These are phyloP conservation scores for Octonoba sinensis DNA, from an alignment of 2,888 invertebrate genomes.

Conservation along the genomic window DNA sequence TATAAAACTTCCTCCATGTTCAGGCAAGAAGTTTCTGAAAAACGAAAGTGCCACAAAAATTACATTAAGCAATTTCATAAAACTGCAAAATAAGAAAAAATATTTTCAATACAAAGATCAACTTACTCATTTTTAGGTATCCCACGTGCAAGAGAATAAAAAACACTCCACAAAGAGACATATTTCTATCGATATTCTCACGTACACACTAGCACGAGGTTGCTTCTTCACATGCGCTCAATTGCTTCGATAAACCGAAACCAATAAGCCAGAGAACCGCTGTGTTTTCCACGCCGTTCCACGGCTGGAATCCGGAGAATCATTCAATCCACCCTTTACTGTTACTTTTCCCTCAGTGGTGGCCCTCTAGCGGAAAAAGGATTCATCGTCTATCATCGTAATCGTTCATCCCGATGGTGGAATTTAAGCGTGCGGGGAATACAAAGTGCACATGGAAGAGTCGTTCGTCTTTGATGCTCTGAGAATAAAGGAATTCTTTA, in stretches of 20 bases:
- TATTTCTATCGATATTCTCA: too few relatives aligned
- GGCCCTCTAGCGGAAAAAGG: conserved; percentile 51
- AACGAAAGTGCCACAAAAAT: too few relatives aligned
- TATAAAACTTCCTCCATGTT: too few relatives aligned
- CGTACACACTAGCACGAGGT: too few relatives aligned
- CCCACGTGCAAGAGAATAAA: background rate
- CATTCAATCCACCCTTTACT: background rate
- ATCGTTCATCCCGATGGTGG: conserved; percentile 57
- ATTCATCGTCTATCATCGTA: conserved; percentile 50
- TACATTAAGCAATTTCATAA: background rate
- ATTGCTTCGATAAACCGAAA: too few relatives aligned
- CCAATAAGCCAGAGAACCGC: too few relatives aligned
- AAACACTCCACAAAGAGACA: too few relatives aligned
- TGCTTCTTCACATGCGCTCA: too few relatives aligned
- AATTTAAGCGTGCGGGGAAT: conserved; percentile 15
- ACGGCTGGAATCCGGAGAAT: conserved; percentile 3
- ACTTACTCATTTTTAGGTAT: background rate
- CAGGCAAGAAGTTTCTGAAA: too few relatives aligned
- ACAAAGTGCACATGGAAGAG: too few relatives aligned
- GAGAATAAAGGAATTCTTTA: too few relatives aligned
- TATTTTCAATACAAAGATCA: background rate
- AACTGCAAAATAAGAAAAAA: background rate
- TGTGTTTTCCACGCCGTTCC: conserved; percentile 8
- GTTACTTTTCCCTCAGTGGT: conserved; percentile 2
- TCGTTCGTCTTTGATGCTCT: too few relatives aligned